Conservation (phyloP, 1,140 invertebrate genomes). For the Euwallacea similis region DNA sequence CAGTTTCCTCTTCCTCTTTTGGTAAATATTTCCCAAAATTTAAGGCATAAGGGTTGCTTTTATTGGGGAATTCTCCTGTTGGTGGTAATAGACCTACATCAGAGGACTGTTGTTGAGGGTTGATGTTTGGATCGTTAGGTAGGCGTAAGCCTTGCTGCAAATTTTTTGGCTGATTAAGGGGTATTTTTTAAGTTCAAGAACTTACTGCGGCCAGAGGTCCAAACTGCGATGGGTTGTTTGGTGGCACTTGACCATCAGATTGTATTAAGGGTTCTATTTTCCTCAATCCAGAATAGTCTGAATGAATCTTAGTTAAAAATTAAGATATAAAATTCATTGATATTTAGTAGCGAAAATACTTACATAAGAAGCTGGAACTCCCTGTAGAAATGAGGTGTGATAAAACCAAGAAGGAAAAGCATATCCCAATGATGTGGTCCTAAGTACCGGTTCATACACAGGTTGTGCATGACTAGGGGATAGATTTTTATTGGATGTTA, state of each 20-base stretch:
- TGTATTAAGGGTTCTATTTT: too few relatives aligned
- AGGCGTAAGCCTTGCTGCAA: too few relatives aligned
- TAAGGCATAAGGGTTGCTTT: conserved; percentile 5
- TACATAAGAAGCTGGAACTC: conserved; percentile 20
- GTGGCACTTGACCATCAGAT: too few relatives aligned
- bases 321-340: background rate
- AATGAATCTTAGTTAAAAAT: conserved; percentile 9
- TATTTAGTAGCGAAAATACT: conserved; percentile 10
- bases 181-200: too few relatives aligned
- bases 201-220: too few relatives aligned
- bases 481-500: conserved; percentile 73
- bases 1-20: conserved; percentile 17
- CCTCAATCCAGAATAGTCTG: conserved; percentile 9
- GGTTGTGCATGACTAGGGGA: conserved; percentile 73
- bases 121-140: background rate
- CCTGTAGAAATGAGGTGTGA: conserved; percentile 28
- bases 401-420: conserved; percentile 54
- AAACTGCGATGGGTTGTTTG: too few relatives aligned
- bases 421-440: conserved; percentile 61
- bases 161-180: too few relatives aligned
- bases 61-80: conserved; percentile 1
- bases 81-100: background rate
- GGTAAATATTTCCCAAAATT: conserved; percentile 23
- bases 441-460: conserved; percentile 69
- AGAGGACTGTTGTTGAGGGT: background rate